phyloP scores from a whole-genome alignment of 2,888 invertebrate species.

The Chrysolina americana region DNA sequence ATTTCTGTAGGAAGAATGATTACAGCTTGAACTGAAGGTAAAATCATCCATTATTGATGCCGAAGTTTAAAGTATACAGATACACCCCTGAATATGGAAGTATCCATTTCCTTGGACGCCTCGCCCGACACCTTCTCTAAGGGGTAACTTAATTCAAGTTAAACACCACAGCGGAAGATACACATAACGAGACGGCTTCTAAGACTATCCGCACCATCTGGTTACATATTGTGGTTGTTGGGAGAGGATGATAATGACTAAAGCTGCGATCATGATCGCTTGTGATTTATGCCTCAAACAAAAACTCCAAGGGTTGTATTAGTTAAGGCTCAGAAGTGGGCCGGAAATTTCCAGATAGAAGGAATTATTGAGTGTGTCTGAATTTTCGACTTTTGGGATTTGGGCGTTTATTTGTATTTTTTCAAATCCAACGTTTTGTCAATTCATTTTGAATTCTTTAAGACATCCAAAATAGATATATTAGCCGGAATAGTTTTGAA shows the following conservation, averaged over 20 bases:
- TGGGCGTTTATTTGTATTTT: too few species aligned
- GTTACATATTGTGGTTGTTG: slow-evolving; percentile 1
- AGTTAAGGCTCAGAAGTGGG: not conserved
- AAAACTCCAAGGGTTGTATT: not conserved
- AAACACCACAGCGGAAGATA: not conserved
- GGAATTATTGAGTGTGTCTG: too few species aligned
- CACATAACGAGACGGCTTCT: not conserved
- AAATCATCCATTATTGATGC: too few species aligned
- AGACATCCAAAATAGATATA: too few species aligned
- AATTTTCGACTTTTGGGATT: too few species aligned
- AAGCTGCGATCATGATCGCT: slow-evolving; percentile 7
- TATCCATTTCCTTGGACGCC: not conserved
- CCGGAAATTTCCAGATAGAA: too few species aligned
- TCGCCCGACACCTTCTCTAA: not conserved
- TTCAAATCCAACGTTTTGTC: too few species aligned
- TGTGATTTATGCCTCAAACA: not conserved
- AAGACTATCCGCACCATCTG: not conserved
- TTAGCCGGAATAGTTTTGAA: too few species aligned
- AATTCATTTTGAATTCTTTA: too few species aligned
- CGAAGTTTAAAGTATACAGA: too few species aligned
- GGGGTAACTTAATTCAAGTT: slow-evolving; percentile 3
- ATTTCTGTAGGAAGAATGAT: too few species aligned
- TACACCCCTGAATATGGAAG: not conserved
- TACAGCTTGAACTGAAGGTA: too few species aligned
- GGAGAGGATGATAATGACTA: not conserved